Conservation (phyloP, 2,888 invertebrate genomes). For the Uropetala carovei region DNA sequence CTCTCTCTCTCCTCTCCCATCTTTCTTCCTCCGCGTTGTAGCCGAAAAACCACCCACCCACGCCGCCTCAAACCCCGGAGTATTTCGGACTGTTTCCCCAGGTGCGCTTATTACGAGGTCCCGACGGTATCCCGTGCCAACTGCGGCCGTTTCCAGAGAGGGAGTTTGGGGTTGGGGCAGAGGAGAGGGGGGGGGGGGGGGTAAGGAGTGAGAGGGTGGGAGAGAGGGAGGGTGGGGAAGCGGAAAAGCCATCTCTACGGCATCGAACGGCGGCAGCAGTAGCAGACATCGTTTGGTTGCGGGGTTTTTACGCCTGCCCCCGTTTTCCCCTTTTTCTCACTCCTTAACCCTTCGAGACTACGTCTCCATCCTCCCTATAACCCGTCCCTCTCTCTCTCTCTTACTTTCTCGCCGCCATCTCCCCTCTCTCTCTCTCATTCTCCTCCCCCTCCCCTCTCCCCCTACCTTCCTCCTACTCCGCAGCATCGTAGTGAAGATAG, state of each 20-base stretch:
- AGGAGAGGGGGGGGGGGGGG: not conserved
- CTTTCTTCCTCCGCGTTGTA: not conserved
- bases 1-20: not conserved
- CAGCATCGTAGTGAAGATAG: too few relatives aligned
- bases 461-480: too few relatives aligned
- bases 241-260: not conserved
- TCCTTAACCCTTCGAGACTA: too few relatives aligned
- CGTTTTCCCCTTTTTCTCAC: not conserved
- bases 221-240: not conserved
- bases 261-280: not conserved
- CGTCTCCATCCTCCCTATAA: too few relatives aligned
- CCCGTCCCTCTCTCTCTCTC: too few relatives aligned
- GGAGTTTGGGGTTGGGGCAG: not conserved
- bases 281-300: not conserved
- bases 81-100: conserved; percentile 35
- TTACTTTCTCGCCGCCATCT: too few relatives aligned
- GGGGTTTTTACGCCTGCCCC: not conserved
- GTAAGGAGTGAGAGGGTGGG: not conserved
- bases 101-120: conserved; percentile 33
- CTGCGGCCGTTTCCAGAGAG: conserved; percentile 13
- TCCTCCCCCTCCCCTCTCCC: too few relatives aligned
- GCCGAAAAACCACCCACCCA: not conserved
- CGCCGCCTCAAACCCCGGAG: not conserved
- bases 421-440: too few relatives aligned
- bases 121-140: conserved; percentile 5